Evolutionary conservation across 1,140 invertebrate genomes (phyloP), one percentile per base, ranked within the genome.

Genomic region (Papilio aristodemus): DNA sequence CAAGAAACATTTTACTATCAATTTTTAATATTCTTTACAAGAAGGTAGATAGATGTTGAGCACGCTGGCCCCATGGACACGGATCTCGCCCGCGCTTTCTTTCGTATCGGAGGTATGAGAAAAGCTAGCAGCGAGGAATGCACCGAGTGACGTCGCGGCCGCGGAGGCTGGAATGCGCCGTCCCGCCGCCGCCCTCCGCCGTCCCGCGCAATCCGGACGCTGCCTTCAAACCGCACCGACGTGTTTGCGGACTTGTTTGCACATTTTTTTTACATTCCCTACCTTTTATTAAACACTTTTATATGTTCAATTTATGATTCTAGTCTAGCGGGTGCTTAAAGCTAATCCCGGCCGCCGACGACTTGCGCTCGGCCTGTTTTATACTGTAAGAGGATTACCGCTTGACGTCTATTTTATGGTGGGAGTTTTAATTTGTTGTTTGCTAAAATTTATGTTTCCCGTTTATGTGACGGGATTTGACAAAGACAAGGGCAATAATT

Each of bases 221-320:
- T 84, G 86, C 82, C 84, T 90, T 88, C 87, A 87, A 90, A 88
- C 89, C 83, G 83, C 86, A 82, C 86, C 86, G 75, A 91, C 89
- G 89, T 91, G 87, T 91, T 90, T 86, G 83, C 87, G 76, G 79
- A 90, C 80, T 88, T 89, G 86, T 90, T 91, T 89, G 86, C 88
- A 90, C 88, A 90, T 89, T 89, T 90, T 50, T 91, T 90, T 89
- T 90, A 85, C 85, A 86, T 87, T 89, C 82, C 80, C 82, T 76
- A 76, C 79, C 84, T 85, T 80, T 85, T 87, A 90, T 86, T 87
- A 84, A 81, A 81, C 80, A 74, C 75, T 77, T 72, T 79, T 75
- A 74, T 76, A 78, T 74, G 71, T 75, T 43, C 62, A 50, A 66
- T 66, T 66, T 66, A 66, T 46, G 63, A 66, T 50, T 66, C 63